Conservation (phyloP, 2,797 vertebrate genomes). For the Carduelis carduelis region DNA sequence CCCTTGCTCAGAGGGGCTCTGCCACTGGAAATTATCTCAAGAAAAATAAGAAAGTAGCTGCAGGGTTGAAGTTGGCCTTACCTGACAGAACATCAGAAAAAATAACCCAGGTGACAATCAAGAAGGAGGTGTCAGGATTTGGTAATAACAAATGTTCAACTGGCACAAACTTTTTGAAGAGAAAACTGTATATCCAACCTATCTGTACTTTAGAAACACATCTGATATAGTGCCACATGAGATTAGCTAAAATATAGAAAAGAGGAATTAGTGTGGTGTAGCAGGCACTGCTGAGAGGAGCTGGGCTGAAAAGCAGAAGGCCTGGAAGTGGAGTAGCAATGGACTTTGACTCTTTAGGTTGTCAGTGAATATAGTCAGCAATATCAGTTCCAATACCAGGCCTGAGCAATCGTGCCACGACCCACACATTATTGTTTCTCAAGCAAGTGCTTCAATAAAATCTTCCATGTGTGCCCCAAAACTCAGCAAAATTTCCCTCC, state of each 20-base stretch:
- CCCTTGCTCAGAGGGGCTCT: not conserved
- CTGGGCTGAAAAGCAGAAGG: not conserved
- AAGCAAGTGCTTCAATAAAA: not conserved
- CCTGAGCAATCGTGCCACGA: not conserved
- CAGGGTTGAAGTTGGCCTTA: not conserved
- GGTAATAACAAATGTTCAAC: not conserved
- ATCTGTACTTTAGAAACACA: not conserved
- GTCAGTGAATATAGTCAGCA: not conserved
- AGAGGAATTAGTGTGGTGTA: not conserved
- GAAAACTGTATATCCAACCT: not conserved
- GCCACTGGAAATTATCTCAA: not conserved
- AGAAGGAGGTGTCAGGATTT: not conserved
- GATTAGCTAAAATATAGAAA: not conserved
- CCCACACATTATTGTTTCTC: not conserved
- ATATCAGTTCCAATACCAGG: not conserved
- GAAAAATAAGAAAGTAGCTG: not conserved
- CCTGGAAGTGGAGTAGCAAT: not conserved
- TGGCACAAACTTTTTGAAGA: not conserved
- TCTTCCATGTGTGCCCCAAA: not conserved
- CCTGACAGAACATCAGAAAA: not conserved
- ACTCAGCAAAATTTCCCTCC: not conserved
- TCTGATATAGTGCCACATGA: not conserved
- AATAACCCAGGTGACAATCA: not conserved
- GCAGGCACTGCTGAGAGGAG: not conserved
- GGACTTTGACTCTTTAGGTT: not conserved